Base-by-base conservation (phyloP, 1,140 invertebrate species). In the Cyphomyrmex costatus region DNA sequence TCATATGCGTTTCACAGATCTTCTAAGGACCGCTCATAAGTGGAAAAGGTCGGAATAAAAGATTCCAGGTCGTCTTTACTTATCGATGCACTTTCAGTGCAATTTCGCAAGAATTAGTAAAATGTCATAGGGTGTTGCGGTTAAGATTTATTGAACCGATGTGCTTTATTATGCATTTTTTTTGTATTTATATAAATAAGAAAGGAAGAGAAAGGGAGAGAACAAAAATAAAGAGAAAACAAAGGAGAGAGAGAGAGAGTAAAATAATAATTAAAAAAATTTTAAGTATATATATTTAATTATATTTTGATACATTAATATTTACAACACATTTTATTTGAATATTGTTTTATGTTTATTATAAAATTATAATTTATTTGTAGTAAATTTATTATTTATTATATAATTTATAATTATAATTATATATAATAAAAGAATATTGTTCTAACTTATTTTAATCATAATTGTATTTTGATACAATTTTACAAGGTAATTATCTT, bases 1-100 rank as follows among this genome's bases (percentile, higher is more conserved):
- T 84, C 71, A 77, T 63, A 42, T 68, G 27, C 27, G 30, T 68
- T 68, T 68, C 3, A 68, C 30, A 58, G 27, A 79, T 68, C 66
- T 66, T 68, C 46, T 51, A 68, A 68, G 61, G 42, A 61, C 14
- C 42, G 21, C n/a, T 5, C 16, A 27, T 42, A 21, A 84, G 49
- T 61, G 19, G 49, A 19, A 63, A 36, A 84, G 42, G 19, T 49
- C 42, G 42, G 0, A 10, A 1, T 33, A 77, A 61, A 77, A 84
- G 33, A 30, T 53, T n/a, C 6, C 2, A 73, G 24, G 21, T 42
- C 16, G 7, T 3, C 51, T 58, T 46, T 27, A 71, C 27, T 63
- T 76, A 42, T 61, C 53, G 73, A 60, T 76, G 53, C 21, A 58
- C 30, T 77, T 60, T 27, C 21, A 61, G 14, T 42, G 16, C 24